A percentile compares a stretch with the other conserved stretches of the same genome.
Conservation (phyloP, 1,140 invertebrate species). For the Geopemphigus sp. region DNA sequence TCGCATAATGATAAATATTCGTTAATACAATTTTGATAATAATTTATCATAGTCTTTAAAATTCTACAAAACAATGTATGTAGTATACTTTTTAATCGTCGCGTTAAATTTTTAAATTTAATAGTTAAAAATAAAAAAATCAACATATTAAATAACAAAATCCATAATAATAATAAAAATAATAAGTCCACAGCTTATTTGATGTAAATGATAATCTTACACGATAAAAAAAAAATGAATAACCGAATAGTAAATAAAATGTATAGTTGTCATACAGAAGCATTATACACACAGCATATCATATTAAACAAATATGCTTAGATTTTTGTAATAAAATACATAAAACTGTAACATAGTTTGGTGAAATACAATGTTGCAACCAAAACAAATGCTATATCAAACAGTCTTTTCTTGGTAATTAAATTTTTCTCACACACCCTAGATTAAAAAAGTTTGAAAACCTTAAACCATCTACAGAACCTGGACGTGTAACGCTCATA, state of each 20-base stretch:
- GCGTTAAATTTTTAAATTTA: background rate
- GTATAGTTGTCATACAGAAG: background rate
- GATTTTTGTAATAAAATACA: background rate
- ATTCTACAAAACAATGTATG: background rate
- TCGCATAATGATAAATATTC: background rate
- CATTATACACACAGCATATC: background rate
- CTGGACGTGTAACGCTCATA: constrained; percentile 59
- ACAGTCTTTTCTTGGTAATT: constrained; percentile 8
- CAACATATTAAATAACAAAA: background rate
- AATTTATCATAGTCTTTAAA: background rate
- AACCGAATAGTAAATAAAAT: background rate
- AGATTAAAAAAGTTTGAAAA: constrained; percentile 67
- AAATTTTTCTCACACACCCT: constrained; percentile 56
- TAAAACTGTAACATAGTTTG: background rate
- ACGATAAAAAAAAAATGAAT: background rate
- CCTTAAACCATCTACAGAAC: constrained; percentile 61
- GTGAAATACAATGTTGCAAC: constrained; percentile 8
- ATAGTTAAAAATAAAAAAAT: background rate
- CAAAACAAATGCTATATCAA: background rate
- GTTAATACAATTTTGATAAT: background rate
- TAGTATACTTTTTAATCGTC: background rate
- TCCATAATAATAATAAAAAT: background rate
- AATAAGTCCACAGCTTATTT: too few relatives aligned
- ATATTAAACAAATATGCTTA: background rate
- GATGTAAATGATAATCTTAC: background rate